Percentiles rank a stretch among this genome's conserved stretches.
These are phyloP conservation scores for Leucophenga maculata DNA, from an alignment of 2,888 invertebrate genomes.

Conservation along the genomic window DNA sequence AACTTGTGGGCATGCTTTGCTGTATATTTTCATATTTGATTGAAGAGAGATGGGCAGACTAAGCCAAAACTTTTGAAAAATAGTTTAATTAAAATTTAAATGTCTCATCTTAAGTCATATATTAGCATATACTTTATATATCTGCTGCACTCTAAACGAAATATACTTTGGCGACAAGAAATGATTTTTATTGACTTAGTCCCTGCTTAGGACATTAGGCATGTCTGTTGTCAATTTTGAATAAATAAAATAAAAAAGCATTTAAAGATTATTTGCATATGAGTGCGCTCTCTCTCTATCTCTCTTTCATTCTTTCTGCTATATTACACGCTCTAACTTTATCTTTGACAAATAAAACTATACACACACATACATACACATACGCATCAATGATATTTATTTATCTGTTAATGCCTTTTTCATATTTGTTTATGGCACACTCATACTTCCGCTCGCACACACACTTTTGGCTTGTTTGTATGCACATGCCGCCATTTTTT, in stretches of 20 bases:
- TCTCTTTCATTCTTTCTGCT: conserved; percentile 28
- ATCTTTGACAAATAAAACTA: neutral
- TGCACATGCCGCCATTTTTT: conserved; percentile 11
- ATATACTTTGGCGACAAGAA: neutral
- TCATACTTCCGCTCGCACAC: no score
- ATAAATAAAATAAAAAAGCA: conserved; percentile 45
- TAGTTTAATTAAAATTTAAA: no score
- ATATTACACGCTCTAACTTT: neutral
- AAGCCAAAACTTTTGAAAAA: no score
- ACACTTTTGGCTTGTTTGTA: no score
- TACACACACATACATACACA: neutral
- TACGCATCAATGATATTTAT: conserved; percentile 41
- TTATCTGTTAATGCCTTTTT: conserved; percentile 44
- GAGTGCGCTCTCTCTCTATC: no score
- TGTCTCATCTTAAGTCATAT: no score
- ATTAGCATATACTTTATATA: no score
- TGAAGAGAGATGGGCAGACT: no score
- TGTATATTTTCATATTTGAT: no score
- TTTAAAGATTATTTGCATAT: conserved; percentile 54
- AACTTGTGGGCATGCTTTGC: no score
- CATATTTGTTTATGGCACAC: conserved; percentile 47
- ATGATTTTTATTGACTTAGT: neutral
- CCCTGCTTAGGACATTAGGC: neutral
- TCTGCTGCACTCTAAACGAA: neutral
- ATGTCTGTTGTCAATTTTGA: conserved; percentile 31